These are phyloP conservation scores for Phytoseiulus persimilis DNA, from an alignment of 2,888 invertebrate genomes.

Conservation along the genomic window DNA sequence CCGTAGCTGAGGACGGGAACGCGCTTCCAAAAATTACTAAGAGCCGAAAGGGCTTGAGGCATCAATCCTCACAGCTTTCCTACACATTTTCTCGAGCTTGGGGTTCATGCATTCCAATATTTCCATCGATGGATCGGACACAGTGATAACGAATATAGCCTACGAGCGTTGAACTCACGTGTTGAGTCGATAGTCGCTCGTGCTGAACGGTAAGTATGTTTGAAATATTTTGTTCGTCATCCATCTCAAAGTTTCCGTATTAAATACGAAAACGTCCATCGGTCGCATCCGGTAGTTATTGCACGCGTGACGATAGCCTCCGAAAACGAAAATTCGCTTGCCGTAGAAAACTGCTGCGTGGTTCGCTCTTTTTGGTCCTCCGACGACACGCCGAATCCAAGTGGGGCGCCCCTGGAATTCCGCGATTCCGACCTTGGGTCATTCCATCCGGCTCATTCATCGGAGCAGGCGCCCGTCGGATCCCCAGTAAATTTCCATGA, in stretches of 20 bases:
- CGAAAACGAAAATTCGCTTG: background rate
- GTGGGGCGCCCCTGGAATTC: background rate
- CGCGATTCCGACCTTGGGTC: background rate
- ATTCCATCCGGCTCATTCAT: no score
- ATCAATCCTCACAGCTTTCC: no score
- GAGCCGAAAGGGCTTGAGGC: background rate
- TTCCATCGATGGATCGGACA: no score
- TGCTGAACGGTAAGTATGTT: background rate
- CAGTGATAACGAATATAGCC: no score
- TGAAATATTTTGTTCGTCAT: background rate
- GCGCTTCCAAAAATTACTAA: background rate
- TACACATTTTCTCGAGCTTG: no score
- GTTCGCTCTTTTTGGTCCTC: background rate
- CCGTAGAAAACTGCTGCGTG: background rate
- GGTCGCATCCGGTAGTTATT: background rate
- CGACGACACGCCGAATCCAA: background rate
- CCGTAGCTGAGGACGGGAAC: background rate
- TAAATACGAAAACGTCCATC: background rate
- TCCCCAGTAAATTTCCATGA: no score
- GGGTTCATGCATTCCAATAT: no score
- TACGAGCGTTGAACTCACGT: no score
- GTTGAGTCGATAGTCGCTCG: background rate
- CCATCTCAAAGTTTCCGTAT: background rate
- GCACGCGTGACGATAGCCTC: background rate
- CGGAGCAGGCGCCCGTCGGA: no score